Conservation (phyloP, 2,888 invertebrate genomes). For the Allolobophora icterica region DNA sequence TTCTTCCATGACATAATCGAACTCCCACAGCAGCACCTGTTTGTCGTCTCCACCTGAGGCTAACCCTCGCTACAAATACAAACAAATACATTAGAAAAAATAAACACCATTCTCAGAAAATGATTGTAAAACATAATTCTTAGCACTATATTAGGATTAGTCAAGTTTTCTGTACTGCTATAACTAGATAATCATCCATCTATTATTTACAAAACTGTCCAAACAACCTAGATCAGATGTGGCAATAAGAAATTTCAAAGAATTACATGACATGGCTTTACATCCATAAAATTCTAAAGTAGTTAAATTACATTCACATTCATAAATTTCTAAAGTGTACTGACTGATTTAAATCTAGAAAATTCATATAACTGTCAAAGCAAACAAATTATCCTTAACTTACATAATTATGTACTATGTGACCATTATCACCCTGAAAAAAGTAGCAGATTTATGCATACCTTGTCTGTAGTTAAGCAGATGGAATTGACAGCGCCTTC, state of each 20-base stretch:
- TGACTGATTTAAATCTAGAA: neutral
- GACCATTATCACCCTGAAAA: no score
- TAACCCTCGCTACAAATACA: conserved; percentile 64
- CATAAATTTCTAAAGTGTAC: no score
- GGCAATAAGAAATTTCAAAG: no score
- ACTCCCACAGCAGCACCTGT: conserved; percentile 91
- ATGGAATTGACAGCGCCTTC: conserved; percentile 80
- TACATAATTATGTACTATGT: no score
- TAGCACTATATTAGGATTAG: no score
- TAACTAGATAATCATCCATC: no score
- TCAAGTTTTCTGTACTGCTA: no score
- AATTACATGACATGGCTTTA: no score
- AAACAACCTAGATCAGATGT: neutral
- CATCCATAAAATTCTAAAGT: no score
- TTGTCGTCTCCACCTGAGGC: conserved; percentile 85
- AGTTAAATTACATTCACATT: no score
- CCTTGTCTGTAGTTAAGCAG: conserved; percentile 80
- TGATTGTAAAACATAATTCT: no score
- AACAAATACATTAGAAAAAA: neutral
- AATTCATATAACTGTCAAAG: neutral
- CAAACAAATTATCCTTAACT: neutral
- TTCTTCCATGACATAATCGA: conserved; percentile 78
- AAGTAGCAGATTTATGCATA: conserved; percentile 64
- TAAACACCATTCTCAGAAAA: no score
- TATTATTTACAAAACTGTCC: neutral